Evolutionary conservation across 2,888 invertebrate genomes (phyloP), one percentile per base, ranked within the genome.

Genomic region (Catocala fraxini): DNA sequence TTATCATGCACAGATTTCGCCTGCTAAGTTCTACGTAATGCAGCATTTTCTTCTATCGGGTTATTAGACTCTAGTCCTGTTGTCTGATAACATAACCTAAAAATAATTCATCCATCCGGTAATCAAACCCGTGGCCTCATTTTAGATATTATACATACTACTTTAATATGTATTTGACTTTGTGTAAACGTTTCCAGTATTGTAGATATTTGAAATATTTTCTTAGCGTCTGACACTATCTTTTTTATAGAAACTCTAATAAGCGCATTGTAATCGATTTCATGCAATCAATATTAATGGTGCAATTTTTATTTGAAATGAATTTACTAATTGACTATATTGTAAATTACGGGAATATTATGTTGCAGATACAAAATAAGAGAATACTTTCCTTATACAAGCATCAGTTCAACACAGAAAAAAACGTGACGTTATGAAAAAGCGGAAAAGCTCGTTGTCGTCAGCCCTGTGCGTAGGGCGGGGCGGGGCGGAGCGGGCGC

Each of bases 401-500:
- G 59, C 15, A 62, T 56, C 53, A 61, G 49, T 48, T 49, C 52
- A 65, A 66, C 65, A 75, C 65, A 48, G 69, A 69, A 67, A 69
- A 67, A 67, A 68, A 64, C 64, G n/a, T 6, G 12, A 25, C n/a
- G 6, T 33, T 13, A 47, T 63, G 68, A 59, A 59, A 56, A 61
- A 45, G 12, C 84, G 89, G 89, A 86, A 90, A 90, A 89, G 86
- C 85, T 84, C 71, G 11, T 35, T 60, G 47, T 61, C 56, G 73
- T 64, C 86, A 91, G 84, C 91, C 92, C 91, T 91, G 81, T 70
- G 63, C 67, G 72, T 73, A 66, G 84, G 85, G 84, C 84, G 84
- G 84, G 75, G 81, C 74, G 78, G 73, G 76, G 80, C 68, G 76
- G 72, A 57, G 65, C 84, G 84, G 83, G 75, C 35, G 82, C 73